Evolutionary conservation across 2,113 vertebrate species (phyloP).

Genomic region (Myotis brandtii): DNA sequence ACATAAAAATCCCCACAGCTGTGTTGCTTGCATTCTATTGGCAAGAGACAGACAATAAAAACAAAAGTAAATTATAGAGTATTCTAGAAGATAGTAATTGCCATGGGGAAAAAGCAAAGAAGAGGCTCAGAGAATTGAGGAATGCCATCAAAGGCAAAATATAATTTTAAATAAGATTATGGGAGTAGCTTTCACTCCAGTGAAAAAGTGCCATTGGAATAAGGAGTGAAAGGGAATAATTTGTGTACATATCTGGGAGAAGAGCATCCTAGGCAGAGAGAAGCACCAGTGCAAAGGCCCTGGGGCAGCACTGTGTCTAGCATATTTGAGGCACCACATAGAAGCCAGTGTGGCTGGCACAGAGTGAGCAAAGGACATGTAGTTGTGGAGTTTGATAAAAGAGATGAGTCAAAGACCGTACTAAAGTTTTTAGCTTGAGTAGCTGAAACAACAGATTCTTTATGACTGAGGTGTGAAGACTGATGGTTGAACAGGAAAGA

Average conservation of each 20-base stretch:
- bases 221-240: background rate
- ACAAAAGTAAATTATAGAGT: constrained; percentile 27
- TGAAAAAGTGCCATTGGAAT: background rate
- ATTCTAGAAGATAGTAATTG: background rate
- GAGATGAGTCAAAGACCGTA: background rate
- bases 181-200: background rate
- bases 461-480: background rate
- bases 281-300: background rate
- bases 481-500: background rate
- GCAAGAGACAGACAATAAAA: background rate
- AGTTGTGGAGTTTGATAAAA: background rate
- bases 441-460: background rate
- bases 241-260: background rate
- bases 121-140: background rate
- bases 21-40: background rate
- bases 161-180: constrained; percentile 7
- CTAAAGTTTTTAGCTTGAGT: background rate
- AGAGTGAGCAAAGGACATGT: background rate
- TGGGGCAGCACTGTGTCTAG: background rate
- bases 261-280: background rate
- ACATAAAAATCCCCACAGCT: background rate
- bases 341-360: background rate
- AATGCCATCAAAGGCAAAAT: background rate
- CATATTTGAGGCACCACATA: background rate
- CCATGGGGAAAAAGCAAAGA: background rate